Percentiles rank a stretch among this genome's conserved stretches.
These are phyloP conservation scores for Spicauda simplicius DNA, from an alignment of 2,888 invertebrate genomes.

Conservation along the genomic window DNA sequence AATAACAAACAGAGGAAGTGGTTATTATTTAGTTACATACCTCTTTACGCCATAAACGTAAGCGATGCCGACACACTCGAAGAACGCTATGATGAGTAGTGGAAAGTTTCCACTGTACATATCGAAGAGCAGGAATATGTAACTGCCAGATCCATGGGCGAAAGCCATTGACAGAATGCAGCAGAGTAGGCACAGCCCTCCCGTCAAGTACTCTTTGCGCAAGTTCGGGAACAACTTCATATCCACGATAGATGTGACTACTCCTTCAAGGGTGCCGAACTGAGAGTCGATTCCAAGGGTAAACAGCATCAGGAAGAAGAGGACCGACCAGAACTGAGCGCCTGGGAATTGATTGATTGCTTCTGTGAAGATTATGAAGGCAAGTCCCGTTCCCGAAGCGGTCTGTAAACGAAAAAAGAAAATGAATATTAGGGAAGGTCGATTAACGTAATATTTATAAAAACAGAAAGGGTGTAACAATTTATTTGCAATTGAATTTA, in stretches of 20 bases:
- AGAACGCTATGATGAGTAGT: slow-evolving; percentile 95
- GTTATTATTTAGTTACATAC: slow-evolving; percentile 66
- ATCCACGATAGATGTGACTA: slow-evolving; percentile 97
- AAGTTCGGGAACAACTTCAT: slow-evolving; percentile 97
- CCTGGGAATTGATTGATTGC: slow-evolving; percentile 99
- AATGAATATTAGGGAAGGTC: too few species aligned
- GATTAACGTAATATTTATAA: too few species aligned
- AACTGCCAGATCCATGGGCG: slow-evolving; percentile 96
- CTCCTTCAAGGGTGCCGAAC: slow-evolving; percentile 97
- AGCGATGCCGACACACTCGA: slow-evolving; percentile 96
- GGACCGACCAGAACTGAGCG: slow-evolving; percentile 97
- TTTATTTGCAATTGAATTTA: too few species aligned
- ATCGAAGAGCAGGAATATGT: slow-evolving; percentile 96
- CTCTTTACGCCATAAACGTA: slow-evolving; percentile 96
- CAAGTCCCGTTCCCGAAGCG: slow-evolving; percentile 97
- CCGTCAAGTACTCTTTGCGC: slow-evolving; percentile 94
- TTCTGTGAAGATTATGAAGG: slow-evolving; percentile 98
- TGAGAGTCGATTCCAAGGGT: slow-evolving; percentile 98
- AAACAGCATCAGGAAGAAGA: slow-evolving; percentile 98
- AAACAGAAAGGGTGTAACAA: too few species aligned
- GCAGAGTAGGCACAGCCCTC: slow-evolving; percentile 91
- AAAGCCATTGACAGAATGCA: slow-evolving; percentile 95
- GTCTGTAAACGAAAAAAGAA: slow-evolving; percentile 86
- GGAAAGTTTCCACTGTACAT: slow-evolving; percentile 97
- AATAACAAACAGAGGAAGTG: too few species aligned